Percentiles rank a stretch among this genome's conserved stretches.
phyloP scores from a whole-genome alignment of 2,888 invertebrate genomes.

The Gari tellinella region DNA sequence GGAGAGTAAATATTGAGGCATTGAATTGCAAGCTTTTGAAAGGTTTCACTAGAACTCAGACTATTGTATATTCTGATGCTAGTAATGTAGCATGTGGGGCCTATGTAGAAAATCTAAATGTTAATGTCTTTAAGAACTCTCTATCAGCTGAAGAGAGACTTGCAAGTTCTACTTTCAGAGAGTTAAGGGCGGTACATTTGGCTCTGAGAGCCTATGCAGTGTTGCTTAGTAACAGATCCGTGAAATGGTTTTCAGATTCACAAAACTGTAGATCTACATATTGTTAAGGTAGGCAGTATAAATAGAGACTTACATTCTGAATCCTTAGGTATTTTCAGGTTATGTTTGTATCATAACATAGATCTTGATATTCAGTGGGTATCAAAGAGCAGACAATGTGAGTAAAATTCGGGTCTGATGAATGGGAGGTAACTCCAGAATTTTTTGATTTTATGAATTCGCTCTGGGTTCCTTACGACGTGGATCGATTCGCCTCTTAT shows the following conservation, averaged over 20 bases:
- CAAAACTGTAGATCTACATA: no score
- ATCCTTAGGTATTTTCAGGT: conserved; percentile 20
- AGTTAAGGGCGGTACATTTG: conserved; percentile 7
- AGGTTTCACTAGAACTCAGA: not conserved
- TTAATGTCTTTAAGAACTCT: no score
- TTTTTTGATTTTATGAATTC: conserved; percentile 18
- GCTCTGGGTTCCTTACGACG: not conserved
- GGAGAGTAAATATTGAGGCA: conserved; percentile 1
- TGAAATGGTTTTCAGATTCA: no score
- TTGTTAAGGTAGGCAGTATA: conserved; percentile 14
- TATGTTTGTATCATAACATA: conserved; percentile 3
- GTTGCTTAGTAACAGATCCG: not conserved
- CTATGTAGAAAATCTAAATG: not conserved
- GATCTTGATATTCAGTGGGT: conserved; percentile 33
- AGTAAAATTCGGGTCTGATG: conserved; percentile 25
- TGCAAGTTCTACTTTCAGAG: conserved; percentile 19
- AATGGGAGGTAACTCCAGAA: conserved; percentile 17
- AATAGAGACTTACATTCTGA: conserved; percentile 13
- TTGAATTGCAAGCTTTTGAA: not conserved
- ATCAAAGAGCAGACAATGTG: conserved; percentile 22
- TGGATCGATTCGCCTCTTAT: no score
- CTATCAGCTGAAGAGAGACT: not conserved
- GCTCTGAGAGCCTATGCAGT: conserved; percentile 5
- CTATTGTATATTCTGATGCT: conserved; percentile 1
- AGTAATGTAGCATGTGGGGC: not conserved